A percentile compares a stretch with the other conserved stretches of the same genome.
phyloP scores from a whole-genome alignment of 2,797 vertebrate species.

The Loris lydekkerianus region DNA sequence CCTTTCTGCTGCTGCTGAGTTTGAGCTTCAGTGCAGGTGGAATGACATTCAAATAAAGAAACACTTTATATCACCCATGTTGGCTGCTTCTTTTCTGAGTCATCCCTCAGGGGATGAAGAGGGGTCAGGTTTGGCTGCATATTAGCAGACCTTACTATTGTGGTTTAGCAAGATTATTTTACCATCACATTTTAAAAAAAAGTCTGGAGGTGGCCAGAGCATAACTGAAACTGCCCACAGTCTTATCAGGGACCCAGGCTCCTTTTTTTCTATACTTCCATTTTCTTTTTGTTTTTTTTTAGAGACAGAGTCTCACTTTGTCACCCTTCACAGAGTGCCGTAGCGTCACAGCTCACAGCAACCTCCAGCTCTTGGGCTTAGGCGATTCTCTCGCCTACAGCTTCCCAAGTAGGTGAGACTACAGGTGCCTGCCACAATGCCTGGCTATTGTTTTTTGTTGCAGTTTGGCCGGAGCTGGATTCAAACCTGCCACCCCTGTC shows the following conservation, averaged over 20 bases:
- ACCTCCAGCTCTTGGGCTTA: no score
- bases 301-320: no score
- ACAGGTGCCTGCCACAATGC: no score
- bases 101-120: not conserved
- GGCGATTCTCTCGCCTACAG: no score
- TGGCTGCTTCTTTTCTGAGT: conserved; percentile 57
- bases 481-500: no score
- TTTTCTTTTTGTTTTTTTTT: not conserved
- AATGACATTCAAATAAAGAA: conserved; percentile 86
- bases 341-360: no score
- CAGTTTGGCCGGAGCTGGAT: no score
- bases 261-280: not conserved
- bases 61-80: conserved; percentile 81
- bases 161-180: not conserved
- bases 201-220: not conserved
- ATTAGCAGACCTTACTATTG: not conserved
- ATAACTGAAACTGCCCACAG: not conserved
- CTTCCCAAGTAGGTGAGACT: no score
- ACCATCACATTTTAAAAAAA: not conserved
- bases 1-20: conserved; percentile 80
- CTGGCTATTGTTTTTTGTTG: no score
- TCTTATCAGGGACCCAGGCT: not conserved
- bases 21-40: conserved; percentile 84
- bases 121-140: not conserved
- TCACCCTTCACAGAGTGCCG: no score